These are phyloP conservation scores for Oreochromis spilurus DNA, from an alignment of 2,113 vertebrate genomes.

Conservation along the genomic window DNA sequence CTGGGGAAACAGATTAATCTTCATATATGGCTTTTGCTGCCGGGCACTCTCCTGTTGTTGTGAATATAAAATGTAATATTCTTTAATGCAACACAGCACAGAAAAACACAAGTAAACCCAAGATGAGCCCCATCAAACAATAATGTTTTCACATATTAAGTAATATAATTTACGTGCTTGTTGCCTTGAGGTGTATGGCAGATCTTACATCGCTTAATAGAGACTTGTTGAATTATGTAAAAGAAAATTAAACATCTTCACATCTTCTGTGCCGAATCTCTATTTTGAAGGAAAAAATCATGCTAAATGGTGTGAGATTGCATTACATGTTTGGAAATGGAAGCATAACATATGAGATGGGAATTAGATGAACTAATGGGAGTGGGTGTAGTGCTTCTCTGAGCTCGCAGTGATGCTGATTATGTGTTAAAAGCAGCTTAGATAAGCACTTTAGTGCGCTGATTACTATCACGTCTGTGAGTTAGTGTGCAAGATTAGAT, in stretches of 20 bases:
- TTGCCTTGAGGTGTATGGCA: background rate
- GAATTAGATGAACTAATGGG: conserved; percentile 16
- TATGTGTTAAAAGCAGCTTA: conserved; percentile 47
- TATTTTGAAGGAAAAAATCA: background rate
- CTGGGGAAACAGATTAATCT: conserved; percentile 45
- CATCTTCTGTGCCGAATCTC: background rate
- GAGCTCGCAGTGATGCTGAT: conserved; percentile 22
- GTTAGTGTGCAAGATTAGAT: conserved; percentile 31
- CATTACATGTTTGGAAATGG: conserved; percentile 6
- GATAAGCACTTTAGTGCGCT: conserved; percentile 34
- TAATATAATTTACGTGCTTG: background rate
- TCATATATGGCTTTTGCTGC: conserved; percentile 34
- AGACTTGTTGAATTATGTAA: background rate
- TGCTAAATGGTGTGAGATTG: background rate
- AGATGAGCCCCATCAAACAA: background rate
- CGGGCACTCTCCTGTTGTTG: conserved; percentile 11
- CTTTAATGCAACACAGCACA: conserved; percentile 16
- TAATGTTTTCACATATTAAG: background rate
- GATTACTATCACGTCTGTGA: conserved; percentile 29
- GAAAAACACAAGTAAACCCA: background rate
- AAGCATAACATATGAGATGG: background rate
- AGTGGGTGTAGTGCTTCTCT: conserved; percentile 24
- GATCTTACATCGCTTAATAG: background rate
- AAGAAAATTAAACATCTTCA: background rate
- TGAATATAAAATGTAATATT: conserved; percentile 55